Conservation (phyloP, 2,113 vertebrate genomes). For the Tichodroma muraria region DNA sequence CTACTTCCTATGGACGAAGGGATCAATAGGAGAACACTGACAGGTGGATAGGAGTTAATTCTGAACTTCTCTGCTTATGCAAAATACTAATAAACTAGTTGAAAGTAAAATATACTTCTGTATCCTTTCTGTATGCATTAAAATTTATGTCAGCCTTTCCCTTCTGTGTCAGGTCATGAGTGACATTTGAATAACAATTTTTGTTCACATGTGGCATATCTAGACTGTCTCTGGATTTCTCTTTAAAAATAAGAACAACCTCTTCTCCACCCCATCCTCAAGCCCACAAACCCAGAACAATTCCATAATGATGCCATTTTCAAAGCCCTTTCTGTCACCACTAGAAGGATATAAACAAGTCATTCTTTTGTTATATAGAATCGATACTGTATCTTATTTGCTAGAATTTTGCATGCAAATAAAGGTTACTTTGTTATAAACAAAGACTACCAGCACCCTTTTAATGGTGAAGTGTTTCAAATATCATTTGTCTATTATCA, state of each 20-base stretch:
- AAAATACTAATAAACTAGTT: background rate
- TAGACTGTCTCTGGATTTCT: conserved; percentile 1
- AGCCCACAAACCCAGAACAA: background rate
- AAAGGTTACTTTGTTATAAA: background rate
- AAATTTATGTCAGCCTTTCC: background rate
- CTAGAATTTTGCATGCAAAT: background rate
- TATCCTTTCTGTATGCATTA: background rate
- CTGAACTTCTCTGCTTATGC: background rate
- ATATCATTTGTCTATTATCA: background rate
- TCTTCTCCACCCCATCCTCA: background rate
- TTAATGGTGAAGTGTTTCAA: background rate
- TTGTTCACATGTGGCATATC: background rate
- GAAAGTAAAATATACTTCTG: background rate
- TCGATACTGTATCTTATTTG: background rate
- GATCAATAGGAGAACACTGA: background rate
- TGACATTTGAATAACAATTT: conserved; percentile 31
- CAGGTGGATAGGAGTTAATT: background rate
- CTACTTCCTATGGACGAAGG: background rate
- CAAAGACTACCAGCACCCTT: background rate
- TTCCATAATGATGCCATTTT: background rate
- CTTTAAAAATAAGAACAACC: background rate
- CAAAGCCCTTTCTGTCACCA: background rate
- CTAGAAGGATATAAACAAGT: background rate
- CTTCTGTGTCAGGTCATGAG: background rate
- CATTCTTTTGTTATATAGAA: background rate